phyloP scores from a whole-genome alignment of 2,797 vertebrate species.

The Leucoraja ocellata region DNA sequence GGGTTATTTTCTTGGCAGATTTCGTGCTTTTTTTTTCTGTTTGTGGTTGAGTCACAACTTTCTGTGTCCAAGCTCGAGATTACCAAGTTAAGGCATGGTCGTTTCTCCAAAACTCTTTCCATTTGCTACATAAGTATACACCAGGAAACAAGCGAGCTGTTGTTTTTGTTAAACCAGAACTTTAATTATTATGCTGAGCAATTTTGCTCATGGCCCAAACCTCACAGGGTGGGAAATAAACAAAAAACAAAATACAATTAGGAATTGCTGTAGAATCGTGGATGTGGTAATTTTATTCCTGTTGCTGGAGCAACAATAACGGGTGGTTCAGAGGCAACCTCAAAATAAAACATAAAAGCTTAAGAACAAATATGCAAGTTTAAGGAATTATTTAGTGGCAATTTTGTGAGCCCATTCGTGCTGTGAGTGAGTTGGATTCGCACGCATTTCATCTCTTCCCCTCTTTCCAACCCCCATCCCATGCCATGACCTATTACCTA shows the following conservation, averaged over 20 bases:
- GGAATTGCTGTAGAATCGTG: background rate
- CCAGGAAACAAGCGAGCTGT: background rate
- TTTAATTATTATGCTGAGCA: background rate
- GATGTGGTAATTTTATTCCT: background rate
- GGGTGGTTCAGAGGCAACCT: background rate
- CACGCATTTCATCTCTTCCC: too few relatives aligned
- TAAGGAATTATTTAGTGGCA: background rate
- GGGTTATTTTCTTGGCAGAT: constrained; percentile 18
- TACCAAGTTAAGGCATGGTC: constrained; percentile 6
- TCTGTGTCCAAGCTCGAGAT: background rate
- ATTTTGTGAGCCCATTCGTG: background rate
- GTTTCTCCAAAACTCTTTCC: background rate
- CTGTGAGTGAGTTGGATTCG: background rate
- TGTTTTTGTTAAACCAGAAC: background rate
- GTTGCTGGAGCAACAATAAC: too few relatives aligned
- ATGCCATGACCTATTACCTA: too few relatives aligned
- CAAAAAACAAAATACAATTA: background rate
- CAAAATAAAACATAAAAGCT: background rate
- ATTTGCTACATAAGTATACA: background rate
- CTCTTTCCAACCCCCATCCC: too few relatives aligned
- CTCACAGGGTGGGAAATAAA: background rate
- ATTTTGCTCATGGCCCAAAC: background rate
- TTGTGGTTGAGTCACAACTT: constrained; percentile 1
- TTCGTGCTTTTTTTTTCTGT: constrained; percentile 1
- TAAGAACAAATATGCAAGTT: background rate